Percentiles rank a stretch among this genome's conserved stretches.
These are phyloP conservation scores for Alligator sinensis DNA, from an alignment of 2,113 vertebrate species.

Conservation along the genomic window DNA sequence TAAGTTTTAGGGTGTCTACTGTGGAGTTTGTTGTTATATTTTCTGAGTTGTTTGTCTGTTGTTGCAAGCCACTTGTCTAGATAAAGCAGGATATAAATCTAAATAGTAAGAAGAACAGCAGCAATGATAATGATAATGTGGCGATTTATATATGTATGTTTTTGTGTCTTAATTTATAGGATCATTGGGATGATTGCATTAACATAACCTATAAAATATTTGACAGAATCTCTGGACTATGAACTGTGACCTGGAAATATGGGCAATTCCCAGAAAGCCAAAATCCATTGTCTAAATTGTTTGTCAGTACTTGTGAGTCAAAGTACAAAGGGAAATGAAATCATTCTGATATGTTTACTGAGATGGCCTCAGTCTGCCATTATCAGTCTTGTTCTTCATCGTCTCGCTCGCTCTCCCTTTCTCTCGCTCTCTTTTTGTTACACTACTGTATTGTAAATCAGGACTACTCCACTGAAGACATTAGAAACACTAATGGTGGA, in stretches of 20 bases:
- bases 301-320: not conserved
- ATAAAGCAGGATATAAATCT: no score
- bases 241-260: not conserved
- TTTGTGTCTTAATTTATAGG: not conserved
- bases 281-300: not conserved
- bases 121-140: not conserved
- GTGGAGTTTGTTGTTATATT: no score
- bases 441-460: not conserved
- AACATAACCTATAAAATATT: not conserved
- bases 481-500: not conserved
- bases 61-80: no score
- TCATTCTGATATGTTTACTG: accelerated
- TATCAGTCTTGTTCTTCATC: not conserved
- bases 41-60: no score
- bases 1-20: no score
- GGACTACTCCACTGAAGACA: not conserved
- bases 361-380: accelerated
- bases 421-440: no score
- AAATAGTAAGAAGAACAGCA: no score
- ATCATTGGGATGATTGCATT: not conserved
- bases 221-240: not conserved
- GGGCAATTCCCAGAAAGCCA: not conserved
- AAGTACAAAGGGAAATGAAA: not conserved
- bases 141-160: not conserved
- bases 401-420: not conserved